Conservation (phyloP, 2,113 vertebrate genomes). For the Grus americana region DNA sequence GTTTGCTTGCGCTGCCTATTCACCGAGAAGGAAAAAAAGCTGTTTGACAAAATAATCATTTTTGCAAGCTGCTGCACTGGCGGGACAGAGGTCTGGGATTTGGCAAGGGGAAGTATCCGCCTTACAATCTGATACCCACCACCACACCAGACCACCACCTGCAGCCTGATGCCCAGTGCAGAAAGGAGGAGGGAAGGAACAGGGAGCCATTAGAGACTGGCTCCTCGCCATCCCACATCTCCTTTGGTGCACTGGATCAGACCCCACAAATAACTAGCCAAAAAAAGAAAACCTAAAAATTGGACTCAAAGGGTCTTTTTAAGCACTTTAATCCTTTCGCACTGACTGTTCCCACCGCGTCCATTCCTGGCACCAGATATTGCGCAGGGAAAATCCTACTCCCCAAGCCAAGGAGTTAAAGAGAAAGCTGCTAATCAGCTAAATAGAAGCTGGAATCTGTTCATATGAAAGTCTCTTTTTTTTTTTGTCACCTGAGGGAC, state of each 20-base stretch:
- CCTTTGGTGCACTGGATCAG: conserved; percentile 74
- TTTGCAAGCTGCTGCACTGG: conserved; percentile 71
- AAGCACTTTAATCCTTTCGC: conserved; percentile 78
- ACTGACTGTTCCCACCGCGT: conserved; percentile 67
- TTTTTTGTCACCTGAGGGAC: conserved; percentile 73
- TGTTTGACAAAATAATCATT: conserved; percentile 69
- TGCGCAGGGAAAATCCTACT: conserved; percentile 58
- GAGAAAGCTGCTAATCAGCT: conserved; percentile 80
- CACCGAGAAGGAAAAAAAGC: neutral
- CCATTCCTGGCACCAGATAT: conserved; percentile 59
- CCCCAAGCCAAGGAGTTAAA: conserved; percentile 69
- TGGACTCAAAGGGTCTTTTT: conserved; percentile 74
- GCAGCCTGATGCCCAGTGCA: conserved; percentile 64
- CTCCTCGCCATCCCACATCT: conserved; percentile 78
- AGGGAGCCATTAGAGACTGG: conserved; percentile 79
- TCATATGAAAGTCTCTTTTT: conserved; percentile 62
- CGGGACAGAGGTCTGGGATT: conserved; percentile 57
- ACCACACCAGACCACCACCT: conserved; percentile 68
- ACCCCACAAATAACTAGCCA: conserved; percentile 63
- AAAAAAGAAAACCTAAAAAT: conserved; percentile 71
- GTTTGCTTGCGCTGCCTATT: neutral
- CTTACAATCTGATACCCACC: conserved; percentile 65
- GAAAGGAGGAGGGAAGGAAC: conserved; percentile 60
- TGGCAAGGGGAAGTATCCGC: conserved; percentile 61
- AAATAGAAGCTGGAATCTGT: conserved; percentile 78